Evolutionary conservation across 1,140 invertebrate genomes (phyloP), one percentile per base, ranked within the genome.

Genomic region (Helicoverpa armigera): DNA sequence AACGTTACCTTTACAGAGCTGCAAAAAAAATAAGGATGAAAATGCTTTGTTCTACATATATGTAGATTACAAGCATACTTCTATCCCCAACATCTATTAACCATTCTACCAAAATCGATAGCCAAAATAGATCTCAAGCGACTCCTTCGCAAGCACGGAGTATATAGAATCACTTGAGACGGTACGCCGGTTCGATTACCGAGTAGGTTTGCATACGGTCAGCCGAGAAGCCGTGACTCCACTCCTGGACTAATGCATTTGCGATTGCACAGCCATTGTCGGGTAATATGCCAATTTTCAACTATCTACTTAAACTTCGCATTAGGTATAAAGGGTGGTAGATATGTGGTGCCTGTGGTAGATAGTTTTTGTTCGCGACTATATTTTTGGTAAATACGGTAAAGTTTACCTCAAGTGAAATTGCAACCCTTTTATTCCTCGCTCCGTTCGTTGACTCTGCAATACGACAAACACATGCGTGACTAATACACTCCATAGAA

Each of bases 201-300:
- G 75, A 67, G 75, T 65, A 77, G 75, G 86, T 87, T 87, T 87
- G 86, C 86, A 85, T 88, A 90, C 81, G 87, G 78, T 83, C 85
- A 83, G 67, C 51, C 0, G 43, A 60, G 58, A 63, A 79, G 78
- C 67, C 80, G 73, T 67, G 75, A 77, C 75, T 77, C 61, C 60
- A 65, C 50, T 63, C 75, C 63, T 82, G 69, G 77, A 86, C 87
- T 90, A 89, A 89, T 90, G 89, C 87, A 83, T 89, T 89, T 87
- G 87, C 83, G 82, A 88, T 89, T 87, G 87, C 87, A 89, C 60
- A 83, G 75, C 83, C 78, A 81, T 82, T 82, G 82, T 79, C 79
- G 77, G 12, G 75, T 84, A 82, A 81, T 84, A 75, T 80, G 78
- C 67, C 56, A 80, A 80, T 80, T 77, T 77, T 77, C 18, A 53